Evolutionary conservation across 2,888 invertebrate species (phyloP), one percentile per base, ranked within the genome.

Genomic region (Caenorhabditis sp.): DNA sequence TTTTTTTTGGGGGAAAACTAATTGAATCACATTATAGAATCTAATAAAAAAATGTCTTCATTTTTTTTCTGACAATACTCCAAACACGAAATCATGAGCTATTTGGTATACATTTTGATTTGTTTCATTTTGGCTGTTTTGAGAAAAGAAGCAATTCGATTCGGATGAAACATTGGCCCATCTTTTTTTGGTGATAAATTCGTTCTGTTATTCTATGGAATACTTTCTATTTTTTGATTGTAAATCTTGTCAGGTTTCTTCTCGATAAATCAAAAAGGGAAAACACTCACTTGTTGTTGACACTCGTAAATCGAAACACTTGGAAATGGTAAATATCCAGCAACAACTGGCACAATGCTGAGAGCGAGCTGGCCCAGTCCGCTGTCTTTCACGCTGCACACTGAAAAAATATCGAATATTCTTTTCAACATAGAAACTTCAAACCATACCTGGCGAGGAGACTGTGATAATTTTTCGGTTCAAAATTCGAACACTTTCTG

Each of bases 301-400:
- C 79, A 80, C 50, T 78, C 76, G 58, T 84, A 84, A n/a, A 86
- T 69, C n/a, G 78, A 77, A 14, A 87, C 80, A 1, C 74, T 74
- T 3, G 87, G 87, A 67, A 82, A 87, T 10, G 86, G 86, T 37
- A 87, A 71, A 69, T 79, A 84, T 21, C 87, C 87, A 36, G 85
- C 78, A 31, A 76, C 70, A 27, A 79, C 78, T 26, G 87, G 87
- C 24, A 83, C 76, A 8, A 87, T 79, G 12, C 79, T 74, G 58
- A 87, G 77, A 1, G 79, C 78, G 17, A 82, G 69, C 61, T 84
- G 86, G 8, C 85, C 87, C n/a, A 87, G 69, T 2, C 87, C 87
- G 37, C 79, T 83, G 54, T 86, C 87, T 57, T 87, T 87, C 19
- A 87, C 78, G 14, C 76, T 78, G 1, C 84, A 76, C 55, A 84